A percentile compares a stretch with the other conserved stretches of the same genome.
phyloP scores from a whole-genome alignment of 2,888 invertebrate species.

The Sminthurinus aureus region DNA sequence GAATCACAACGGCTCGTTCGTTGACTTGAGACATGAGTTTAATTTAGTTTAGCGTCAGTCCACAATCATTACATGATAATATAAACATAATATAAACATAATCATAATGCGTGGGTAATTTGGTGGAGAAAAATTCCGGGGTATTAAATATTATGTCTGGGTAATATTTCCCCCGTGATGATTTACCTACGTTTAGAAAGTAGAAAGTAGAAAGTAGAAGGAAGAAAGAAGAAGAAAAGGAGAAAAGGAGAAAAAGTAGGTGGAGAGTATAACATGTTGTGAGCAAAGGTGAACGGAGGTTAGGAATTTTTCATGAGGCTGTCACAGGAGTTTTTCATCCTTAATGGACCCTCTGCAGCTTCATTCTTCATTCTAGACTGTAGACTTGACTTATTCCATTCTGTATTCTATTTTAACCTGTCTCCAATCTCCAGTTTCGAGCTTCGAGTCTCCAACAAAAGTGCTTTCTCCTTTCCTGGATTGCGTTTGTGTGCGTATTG shows the following conservation, averaged over 20 bases:
- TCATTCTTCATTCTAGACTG: not conserved
- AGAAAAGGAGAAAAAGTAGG: not conserved
- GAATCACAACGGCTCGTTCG: too few species aligned
- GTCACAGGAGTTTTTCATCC: slow-evolving; percentile 4
- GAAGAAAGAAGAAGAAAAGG: not conserved
- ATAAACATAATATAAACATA: too few species aligned
- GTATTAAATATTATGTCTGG: not conserved
- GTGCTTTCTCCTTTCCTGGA: too few species aligned
- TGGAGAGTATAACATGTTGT: not conserved
- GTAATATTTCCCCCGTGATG: not conserved
- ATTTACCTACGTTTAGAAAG: not conserved
- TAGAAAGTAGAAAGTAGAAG: not conserved
- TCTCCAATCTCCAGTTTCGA: not conserved
- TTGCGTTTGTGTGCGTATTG: too few species aligned
- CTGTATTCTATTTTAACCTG: not conserved
- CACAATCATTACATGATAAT: too few species aligned
- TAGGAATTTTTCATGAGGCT: slow-evolving; percentile 16
- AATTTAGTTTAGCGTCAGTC: not conserved
- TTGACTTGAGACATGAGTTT: too few species aligned
- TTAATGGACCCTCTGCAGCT: slow-evolving; percentile 17
- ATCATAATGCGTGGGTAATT: not conserved
- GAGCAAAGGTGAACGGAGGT: not conserved
- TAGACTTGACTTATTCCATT: too few species aligned
- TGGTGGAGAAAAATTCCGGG: not conserved
- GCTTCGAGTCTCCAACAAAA: too few species aligned